Evolutionary conservation across 2,888 invertebrate genomes (phyloP), one percentile per base, ranked within the genome.

Genomic region (Formica aserva): DNA sequence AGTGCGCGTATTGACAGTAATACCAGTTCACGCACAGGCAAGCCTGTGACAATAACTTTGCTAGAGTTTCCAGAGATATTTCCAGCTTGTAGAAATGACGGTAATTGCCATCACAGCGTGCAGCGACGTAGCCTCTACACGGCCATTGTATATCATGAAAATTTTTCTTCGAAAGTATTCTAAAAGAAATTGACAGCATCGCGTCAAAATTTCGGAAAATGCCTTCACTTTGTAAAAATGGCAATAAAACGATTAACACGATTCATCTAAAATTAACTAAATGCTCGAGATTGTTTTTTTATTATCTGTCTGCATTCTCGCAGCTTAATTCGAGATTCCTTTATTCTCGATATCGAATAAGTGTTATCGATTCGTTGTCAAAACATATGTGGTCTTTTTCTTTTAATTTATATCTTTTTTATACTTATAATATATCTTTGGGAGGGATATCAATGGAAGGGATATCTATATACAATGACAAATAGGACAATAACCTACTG

Each of bases 31-130:
- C 48, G 52, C 6, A 48, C 48, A 22, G 48, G 22, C 48, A 38
- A 63, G 66, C 52, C 52, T 15, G 29, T 74, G 38, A 66, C 35
- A 66, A 76, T 66, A 52, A 35, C 26, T 76, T 66, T 18, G 52
- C 29, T n/a, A 41, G 15, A 32, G n/a, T 55, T 52, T 52, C 38
- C 5, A 55, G 57, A 11, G 52, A 77, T 41, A 55, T 57, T 15
- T 55, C 3, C 9, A 35, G 18, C 32, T 29, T 11, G 65, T 45
- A 35, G 41, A 77, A 41, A 41, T n/a, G 41, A 15, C 32, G 22
- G 22, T 32, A 29, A 77, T 69, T 22, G 55, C 41, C n/a, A 52
- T n/a, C 15, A 5, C 5, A 48, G 1, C 45, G 45, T 48, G 18
- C 18, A 48, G 8, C n/a, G 2, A 52, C 38, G 26, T 18, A 66